Conservation (phyloP, 1,140 invertebrate species). For the Heliconius hermathena region DNA sequence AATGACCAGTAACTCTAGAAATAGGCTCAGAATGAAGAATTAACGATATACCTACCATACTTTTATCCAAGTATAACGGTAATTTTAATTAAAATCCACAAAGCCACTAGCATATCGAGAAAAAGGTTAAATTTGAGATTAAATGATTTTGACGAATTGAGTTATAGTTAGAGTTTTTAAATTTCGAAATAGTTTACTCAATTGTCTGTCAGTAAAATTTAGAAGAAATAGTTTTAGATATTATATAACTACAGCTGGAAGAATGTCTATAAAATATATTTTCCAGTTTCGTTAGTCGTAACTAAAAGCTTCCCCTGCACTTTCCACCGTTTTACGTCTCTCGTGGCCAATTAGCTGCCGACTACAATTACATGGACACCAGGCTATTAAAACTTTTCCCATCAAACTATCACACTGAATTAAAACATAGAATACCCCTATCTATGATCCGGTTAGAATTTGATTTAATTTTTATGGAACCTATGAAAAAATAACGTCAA, state of each 20-base stretch:
- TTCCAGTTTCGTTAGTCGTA: constrained; percentile 22
- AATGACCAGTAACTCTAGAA: no score
- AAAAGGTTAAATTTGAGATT: no score
- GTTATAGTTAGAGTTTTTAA: no score
- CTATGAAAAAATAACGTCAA: constrained; percentile 19
- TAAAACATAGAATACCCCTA: constrained; percentile 68
- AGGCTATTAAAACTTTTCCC: constrained; percentile 63
- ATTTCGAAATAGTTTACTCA: no score
- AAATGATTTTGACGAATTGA: no score
- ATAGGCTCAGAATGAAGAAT: no score
- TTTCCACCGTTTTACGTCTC: constrained; percentile 35
- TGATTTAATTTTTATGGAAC: constrained; percentile 48
- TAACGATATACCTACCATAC: no score
- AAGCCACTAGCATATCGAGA: no score
- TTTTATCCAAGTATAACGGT: no score
- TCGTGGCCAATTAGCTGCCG: constrained; percentile 51
- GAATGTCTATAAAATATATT: not conserved
- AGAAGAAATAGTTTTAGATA: not conserved
- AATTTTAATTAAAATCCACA: no score
- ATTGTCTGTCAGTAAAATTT: not conserved
- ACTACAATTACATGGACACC: constrained; percentile 47
- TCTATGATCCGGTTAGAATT: constrained; percentile 45
- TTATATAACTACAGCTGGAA: not conserved
- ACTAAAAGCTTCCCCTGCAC: constrained; percentile 29
- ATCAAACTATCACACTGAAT: constrained; percentile 58